Conservation (phyloP, 1,140 invertebrate species). For the Lepidostoma basale region DNA sequence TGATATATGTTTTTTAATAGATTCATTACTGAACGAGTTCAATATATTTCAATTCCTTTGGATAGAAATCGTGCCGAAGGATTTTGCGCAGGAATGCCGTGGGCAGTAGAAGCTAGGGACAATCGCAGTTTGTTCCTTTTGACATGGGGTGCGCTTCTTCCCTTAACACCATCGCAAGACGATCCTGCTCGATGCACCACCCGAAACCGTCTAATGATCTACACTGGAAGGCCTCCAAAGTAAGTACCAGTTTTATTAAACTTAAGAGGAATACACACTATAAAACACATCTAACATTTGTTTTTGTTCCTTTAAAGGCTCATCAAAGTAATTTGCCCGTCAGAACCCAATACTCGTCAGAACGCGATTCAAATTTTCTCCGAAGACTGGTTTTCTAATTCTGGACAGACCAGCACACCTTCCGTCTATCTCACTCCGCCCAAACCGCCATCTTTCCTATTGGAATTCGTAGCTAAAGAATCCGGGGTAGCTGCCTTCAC, state of each 20-base stretch:
- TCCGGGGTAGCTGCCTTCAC: conserved; percentile 71
- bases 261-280: not conserved
- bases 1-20: not conserved
- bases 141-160: conserved; percentile 71
- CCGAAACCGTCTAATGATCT: conserved; percentile 66
- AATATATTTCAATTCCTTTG: no score
- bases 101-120: conserved; percentile 74
- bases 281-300: not conserved
- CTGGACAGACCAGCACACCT: conserved; percentile 21
- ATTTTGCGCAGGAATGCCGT: conserved; percentile 74
- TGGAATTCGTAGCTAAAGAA: conserved; percentile 75
- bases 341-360: conserved; percentile 68
- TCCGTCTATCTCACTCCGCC: conserved; percentile 50
- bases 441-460: conserved; percentile 67
- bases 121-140: conserved; percentile 76
- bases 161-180: conserved; percentile 57
- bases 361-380: conserved; percentile 76
- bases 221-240: conserved; percentile 66
- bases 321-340: conserved; percentile 76
- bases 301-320: conserved; percentile 56
- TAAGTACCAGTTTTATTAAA: conserved; percentile 17
- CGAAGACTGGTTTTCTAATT: conserved; percentile 67
- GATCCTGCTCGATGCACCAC: conserved; percentile 67
- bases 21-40: no score
- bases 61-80: conserved; percentile 33